Evolutionary conservation across 2,888 invertebrate genomes (phyloP), one percentile per base, ranked within the genome.

Genomic region (Eledone cirrhosa): DNA sequence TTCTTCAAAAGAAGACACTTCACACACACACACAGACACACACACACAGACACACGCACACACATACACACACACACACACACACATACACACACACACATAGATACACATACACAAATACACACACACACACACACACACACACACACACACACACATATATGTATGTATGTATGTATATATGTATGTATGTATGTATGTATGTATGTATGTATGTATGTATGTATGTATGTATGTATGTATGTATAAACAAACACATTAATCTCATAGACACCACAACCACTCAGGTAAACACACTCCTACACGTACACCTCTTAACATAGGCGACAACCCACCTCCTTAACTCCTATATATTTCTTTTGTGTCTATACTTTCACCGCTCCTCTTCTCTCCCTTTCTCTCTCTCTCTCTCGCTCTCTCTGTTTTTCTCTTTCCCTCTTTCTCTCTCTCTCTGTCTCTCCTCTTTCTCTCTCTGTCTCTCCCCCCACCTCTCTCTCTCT

Each of bases 301-400:
- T 53, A 53, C n/a, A 53, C n/a, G n/a, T 4, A 53, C n/a, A 53
- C n/a, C n/a, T 2, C 2, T 53, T 22, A 59, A 14, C 59, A 59
- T 7, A 14, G 16, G 19, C 0, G 19, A 14, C 0, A 7, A 1
- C n/a, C n/a, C n/a, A n/a, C n/a, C n/a, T n/a, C n/a, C n/a, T n/a
- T n/a, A n/a, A n/a, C n/a, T n/a, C 8, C 59, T 59, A n/a, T 59
- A n/a, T 13, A 7, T 59, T 11, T 59, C 24, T 59, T 14, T 59
- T n/a, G 24, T 11, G 22, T 7, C 16, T 14, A 59, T 59, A n/a
- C 59, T 22, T 8, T 59, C 7, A 11, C 24, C 16, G 59, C 16
- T 59, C 59, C 24, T 1, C 16, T 2, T 65, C 16, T 24, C 24
- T 65, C 27, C 16, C 24, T 65, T 65, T 24, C 24, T 65, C 16